These are phyloP conservation scores for Iselma pallidipennis DNA, from an alignment of 2,888 invertebrate species.

Conservation along the genomic window DNA sequence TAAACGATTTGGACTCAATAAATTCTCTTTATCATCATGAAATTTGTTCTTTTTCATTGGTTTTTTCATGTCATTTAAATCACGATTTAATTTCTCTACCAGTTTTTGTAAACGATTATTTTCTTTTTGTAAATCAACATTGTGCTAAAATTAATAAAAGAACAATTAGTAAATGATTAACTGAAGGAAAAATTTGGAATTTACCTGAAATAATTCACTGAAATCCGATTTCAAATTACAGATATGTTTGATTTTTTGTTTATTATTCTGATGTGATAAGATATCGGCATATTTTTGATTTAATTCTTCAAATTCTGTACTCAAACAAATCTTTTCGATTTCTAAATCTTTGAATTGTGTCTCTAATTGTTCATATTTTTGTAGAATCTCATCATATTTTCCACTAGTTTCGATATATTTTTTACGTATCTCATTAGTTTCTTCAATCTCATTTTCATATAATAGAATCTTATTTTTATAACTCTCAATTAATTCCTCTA, in stretches of 20 bases:
- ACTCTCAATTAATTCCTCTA: conserved; percentile 24
- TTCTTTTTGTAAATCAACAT: conserved; percentile 44
- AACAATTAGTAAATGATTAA: conserved; percentile 5
- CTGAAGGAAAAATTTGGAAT: neutral
- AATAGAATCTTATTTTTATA: conserved; percentile 40
- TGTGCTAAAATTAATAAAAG: conserved; percentile 39
- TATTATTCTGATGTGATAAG: conserved; percentile 68
- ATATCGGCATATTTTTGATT: conserved; percentile 62
- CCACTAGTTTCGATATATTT: conserved; percentile 50
- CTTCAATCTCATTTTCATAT: conserved; percentile 43
- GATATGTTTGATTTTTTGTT: conserved; percentile 66
- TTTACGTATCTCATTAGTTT: conserved; percentile 40
- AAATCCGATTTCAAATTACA: conserved; percentile 57
- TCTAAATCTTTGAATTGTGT: conserved; percentile 38
- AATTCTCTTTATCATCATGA: conserved; percentile 58
- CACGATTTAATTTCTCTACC: conserved; percentile 55
- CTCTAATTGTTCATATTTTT: conserved; percentile 41
- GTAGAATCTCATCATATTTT: conserved; percentile 46
- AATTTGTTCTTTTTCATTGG: conserved; percentile 47
- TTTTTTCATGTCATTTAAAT: conserved; percentile 43
- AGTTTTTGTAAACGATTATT: conserved; percentile 46
- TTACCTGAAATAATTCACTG: conserved; percentile 56
- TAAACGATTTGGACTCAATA: conserved; percentile 51
- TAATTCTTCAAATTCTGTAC: conserved; percentile 59
- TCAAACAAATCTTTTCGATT: conserved; percentile 49